Conservation (phyloP, 2,113 vertebrate genomes). For the Acrocephalus kingi region DNA sequence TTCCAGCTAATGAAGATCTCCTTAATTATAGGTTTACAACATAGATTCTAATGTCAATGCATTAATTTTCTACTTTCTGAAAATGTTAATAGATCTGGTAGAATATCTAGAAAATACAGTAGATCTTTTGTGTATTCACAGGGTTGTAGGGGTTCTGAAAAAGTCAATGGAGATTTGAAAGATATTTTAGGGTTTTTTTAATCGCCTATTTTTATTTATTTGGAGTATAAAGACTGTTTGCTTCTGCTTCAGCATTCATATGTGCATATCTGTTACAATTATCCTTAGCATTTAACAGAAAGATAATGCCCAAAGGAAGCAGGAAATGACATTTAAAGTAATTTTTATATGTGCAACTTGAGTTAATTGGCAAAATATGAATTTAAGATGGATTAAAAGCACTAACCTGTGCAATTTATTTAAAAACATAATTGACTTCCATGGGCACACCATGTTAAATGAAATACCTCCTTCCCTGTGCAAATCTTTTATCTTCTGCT, state of each 20-base stretch:
- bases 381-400: neutral
- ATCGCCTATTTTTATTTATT: neutral
- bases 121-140: neutral
- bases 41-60: neutral
- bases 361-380: conserved; percentile 39
- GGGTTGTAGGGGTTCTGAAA: neutral
- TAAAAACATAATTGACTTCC: neutral
- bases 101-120: neutral
- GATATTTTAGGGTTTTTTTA: neutral
- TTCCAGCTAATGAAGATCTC: neutral
- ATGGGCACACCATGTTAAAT: neutral
- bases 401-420: neutral
- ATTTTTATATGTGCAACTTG: conserved; percentile 1
- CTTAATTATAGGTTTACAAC: neutral
- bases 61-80: conserved; percentile 4
- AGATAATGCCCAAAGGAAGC: conserved; percentile 1
- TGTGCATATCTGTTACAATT: neutral
- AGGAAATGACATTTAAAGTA: neutral
- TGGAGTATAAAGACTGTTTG: neutral
- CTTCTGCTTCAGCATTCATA: neutral
- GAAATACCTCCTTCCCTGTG: neutral
- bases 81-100: neutral
- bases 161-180: neutral
- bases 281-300: neutral
- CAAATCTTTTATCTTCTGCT: neutral